These are phyloP conservation scores for Stictocephala bisonia DNA, from an alignment of 2,888 invertebrate genomes.

Conservation along the genomic window DNA sequence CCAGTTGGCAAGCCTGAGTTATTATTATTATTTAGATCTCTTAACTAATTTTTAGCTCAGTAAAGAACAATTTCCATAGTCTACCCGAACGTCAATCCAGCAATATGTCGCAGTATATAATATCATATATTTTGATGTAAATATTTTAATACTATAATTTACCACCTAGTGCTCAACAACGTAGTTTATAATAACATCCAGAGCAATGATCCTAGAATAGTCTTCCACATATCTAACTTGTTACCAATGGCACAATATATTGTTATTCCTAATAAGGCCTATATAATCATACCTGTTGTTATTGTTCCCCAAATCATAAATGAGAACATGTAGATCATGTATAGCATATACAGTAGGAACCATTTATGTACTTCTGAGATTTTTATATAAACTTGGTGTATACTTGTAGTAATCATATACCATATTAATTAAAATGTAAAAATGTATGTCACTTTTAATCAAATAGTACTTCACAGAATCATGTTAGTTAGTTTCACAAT, in stretches of 20 bases:
- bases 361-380: too few species aligned
- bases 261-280: background rate
- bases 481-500: too few species aligned
- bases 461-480: too few species aligned
- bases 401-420: background rate
- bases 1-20: too few species aligned
- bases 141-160: background rate
- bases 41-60: too few species aligned
- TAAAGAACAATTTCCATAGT: too few species aligned
- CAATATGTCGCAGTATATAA: too few species aligned
- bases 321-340: background rate
- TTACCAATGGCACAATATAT: slow-evolving; percentile 15
- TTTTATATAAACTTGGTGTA: background rate
- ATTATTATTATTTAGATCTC: too few species aligned
- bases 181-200: too few species aligned
- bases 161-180: slow-evolving; percentile 19
- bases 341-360: background rate
- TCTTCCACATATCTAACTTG: slow-evolving; percentile 31
- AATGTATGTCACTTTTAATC: too few species aligned
- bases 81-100: too few species aligned
- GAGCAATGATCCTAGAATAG: background rate
- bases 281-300: background rate
- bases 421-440: too few species aligned
- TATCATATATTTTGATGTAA: background rate
- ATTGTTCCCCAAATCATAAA: background rate